A percentile compares a stretch with the other conserved stretches of the same genome.
Evolutionary conservation across 2,888 invertebrate genomes (phyloP).

Genomic region (Philonicus albiceps): DNA sequence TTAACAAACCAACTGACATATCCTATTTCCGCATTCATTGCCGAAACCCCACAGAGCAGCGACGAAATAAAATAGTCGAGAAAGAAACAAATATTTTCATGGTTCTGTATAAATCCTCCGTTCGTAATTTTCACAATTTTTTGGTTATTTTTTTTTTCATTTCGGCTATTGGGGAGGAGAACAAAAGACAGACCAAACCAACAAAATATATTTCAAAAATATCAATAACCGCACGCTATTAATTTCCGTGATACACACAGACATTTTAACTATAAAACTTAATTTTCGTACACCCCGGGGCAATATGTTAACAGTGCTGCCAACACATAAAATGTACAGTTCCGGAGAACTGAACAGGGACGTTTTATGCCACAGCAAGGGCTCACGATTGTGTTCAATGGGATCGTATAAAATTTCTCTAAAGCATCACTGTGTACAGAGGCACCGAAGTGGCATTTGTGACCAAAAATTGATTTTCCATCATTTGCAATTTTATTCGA

Average conservation of each 20-base stretch:
- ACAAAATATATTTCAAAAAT: constrained; percentile 25
- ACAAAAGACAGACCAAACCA: constrained; percentile 11
- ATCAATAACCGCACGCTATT: constrained; percentile 36
- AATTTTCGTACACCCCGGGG: constrained; percentile 34
- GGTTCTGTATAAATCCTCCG: constrained; percentile 1
- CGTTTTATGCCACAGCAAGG: background rate
- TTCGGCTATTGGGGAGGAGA: background rate
- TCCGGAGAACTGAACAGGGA: constrained; percentile 2
- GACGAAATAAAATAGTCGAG: background rate
- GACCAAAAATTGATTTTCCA: constrained; percentile 38
- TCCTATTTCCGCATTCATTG: constrained; percentile 16
- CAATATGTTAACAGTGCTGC: constrained; percentile 36
- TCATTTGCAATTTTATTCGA: constrained; percentile 10
- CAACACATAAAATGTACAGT: constrained; percentile 31
- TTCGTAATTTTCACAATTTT: constrained; percentile 1
- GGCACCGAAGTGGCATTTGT: constrained; percentile 7
- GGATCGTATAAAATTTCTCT: background rate
- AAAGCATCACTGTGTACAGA: background rate
- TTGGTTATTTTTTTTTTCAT: background rate
- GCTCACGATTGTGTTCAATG: background rate
- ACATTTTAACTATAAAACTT: constrained; percentile 23
- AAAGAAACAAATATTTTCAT: background rate
- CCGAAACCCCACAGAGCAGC: background rate
- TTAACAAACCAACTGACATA: constrained; percentile 11
- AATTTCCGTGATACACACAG: constrained; percentile 30